These are phyloP conservation scores for Hiodon tergisus DNA, from an alignment of 2,113 vertebrate species.

Conservation along the genomic window DNA sequence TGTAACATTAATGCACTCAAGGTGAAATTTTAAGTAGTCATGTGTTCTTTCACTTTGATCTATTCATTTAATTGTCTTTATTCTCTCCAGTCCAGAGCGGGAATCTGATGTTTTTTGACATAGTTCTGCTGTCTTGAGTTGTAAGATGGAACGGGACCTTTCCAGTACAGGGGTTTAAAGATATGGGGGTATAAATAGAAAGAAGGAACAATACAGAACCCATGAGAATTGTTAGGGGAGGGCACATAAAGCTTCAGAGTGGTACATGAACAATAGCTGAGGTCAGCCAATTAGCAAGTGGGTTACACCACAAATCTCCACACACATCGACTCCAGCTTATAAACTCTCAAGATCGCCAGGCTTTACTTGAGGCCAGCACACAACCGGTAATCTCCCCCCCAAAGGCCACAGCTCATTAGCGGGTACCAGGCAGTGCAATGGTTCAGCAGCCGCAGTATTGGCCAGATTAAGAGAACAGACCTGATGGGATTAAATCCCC, in stretches of 20 bases:
- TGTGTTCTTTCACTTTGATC: too few relatives aligned
- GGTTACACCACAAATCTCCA: constrained; percentile 44
- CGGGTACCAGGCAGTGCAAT: background rate
- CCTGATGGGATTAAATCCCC: constrained; percentile 28
- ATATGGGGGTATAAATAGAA: background rate
- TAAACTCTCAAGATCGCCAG: constrained; percentile 42
- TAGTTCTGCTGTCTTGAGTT: too few relatives aligned
- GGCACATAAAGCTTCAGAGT: constrained; percentile 30
- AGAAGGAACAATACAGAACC: background rate
- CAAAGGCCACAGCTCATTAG: background rate
- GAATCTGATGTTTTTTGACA: too few relatives aligned
- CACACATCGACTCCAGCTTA: constrained; percentile 17
- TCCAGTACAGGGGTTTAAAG: background rate
- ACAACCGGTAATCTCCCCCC: background rate
- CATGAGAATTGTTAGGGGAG: background rate
- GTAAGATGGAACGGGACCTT: too few relatives aligned
- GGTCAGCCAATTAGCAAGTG: constrained; percentile 53
- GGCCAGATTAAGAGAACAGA: too few relatives aligned
- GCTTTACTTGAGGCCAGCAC: constrained; percentile 25
- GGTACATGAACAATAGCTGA: constrained; percentile 39
- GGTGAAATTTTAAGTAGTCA: too few relatives aligned
- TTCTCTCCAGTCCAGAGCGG: too few relatives aligned
- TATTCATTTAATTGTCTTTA: too few relatives aligned
- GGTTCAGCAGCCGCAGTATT: background rate
- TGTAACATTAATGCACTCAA: too few relatives aligned